Evolutionary conservation across 2,888 invertebrate genomes (phyloP), one percentile per base, ranked within the genome.

Genomic region (Schizaphis graminum): DNA sequence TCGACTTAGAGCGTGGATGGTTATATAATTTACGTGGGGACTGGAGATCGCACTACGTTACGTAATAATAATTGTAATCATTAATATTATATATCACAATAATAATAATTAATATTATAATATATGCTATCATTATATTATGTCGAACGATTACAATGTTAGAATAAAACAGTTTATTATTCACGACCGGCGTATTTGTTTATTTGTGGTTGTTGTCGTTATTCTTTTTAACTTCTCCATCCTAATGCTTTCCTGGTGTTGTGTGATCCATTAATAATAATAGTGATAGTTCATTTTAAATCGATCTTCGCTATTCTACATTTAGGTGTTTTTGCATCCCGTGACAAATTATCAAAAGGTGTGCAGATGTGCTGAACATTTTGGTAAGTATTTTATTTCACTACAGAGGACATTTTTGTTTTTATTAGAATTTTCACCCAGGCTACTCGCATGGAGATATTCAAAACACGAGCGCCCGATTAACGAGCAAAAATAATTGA

Each of bases 91-190:
- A 61, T 93, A 89, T 93, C 93, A 93, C 93, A 67, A 84, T 77
- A 93, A 77, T 77, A 93, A 77, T 67, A 77, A 88, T 84, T 49
- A 77, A 84, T 91, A 91, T 85, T 84, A 91, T 93, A 57, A 44
- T 92, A 35, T 93, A 89, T n/a, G 84, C 93, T 93, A 93, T 93
- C 77, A 93, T 89, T 93, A 77, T 92, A 88, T 67, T 92, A 88
- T 67, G 61, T 86, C 92, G 41, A 84, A 90, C 44, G 56, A 93
- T 89, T 93, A 93, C 90, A 86, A 86, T 85, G 93, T 94, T 94
- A 94, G 93, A 94, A 94, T 94, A 94, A 94, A 94, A 90, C 93
- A 90, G 93, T 94, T 94, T 90, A 90, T 94, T 90, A 89, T 89
- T 89, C 57, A 92, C 61, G 44, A 67, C 28, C 26, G 56, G 28